Evolutionary conservation across 2,113 vertebrate genomes (phyloP).

Genomic region (Plectropomus leopardus): DNA sequence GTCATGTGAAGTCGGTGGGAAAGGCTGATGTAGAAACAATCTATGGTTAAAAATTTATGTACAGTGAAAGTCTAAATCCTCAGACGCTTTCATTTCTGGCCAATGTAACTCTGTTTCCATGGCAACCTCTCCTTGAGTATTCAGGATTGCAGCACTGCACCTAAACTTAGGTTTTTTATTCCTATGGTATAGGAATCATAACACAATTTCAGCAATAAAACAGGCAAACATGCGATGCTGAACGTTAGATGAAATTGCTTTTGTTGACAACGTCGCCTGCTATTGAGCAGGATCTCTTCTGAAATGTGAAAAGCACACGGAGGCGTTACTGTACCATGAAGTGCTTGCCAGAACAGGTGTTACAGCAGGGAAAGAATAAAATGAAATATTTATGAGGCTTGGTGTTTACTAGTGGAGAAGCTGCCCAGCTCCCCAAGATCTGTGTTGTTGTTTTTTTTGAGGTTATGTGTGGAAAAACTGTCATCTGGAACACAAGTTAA

Average conservation of each 20-base stretch:
- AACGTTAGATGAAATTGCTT: conserved; percentile 53
- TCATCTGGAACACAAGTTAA: conserved; percentile 44
- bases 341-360: conserved; percentile 68
- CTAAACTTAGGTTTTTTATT: conserved; percentile 81
- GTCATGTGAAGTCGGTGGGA: conserved; percentile 53
- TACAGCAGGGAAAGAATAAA: conserved; percentile 66
- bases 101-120: conserved; percentile 88
- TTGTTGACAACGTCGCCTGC: conserved; percentile 30
- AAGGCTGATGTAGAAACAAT: conserved; percentile 79
- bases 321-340: conserved; percentile 58
- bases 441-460: conserved; percentile 26
- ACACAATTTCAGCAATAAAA: conserved; percentile 56
- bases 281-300: conserved; percentile 42
- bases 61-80: conserved; percentile 85
- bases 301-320: conserved; percentile 54
- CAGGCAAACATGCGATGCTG: conserved; percentile 45
- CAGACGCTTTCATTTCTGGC: conserved; percentile 85
- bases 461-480: conserved; percentile 24
- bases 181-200: conserved; percentile 70
- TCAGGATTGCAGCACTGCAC: conserved; percentile 84
- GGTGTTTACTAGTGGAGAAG: conserved; percentile 68
- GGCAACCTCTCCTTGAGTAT: conserved; percentile 84
- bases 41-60: conserved; percentile 83
- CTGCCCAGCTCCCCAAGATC: conserved; percentile 39
- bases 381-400: conserved; percentile 75